Evolutionary conservation across 2,113 vertebrate species (phyloP).

Genomic region (Podiceps cristatus): DNA sequence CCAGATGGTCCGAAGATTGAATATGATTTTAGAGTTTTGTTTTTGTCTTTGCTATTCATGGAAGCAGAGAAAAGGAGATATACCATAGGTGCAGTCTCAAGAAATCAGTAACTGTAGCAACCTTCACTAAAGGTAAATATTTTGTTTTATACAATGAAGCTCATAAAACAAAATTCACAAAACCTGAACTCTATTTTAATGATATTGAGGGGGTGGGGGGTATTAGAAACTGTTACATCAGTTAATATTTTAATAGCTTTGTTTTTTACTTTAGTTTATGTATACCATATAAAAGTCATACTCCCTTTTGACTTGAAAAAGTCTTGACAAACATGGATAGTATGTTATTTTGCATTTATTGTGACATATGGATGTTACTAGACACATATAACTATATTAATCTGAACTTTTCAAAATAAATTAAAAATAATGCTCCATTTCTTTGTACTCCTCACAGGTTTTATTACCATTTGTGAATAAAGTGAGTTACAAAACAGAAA

Average conservation of each 20-base stretch:
- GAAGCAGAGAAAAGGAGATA: not conserved
- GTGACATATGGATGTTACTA: not conserved
- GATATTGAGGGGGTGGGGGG: rapidly evolving
- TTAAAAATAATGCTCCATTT: not conserved
- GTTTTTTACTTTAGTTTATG: not conserved
- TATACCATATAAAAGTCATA: not conserved
- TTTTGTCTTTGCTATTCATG: not conserved
- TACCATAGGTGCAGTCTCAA: not conserved
- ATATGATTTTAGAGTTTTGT: not conserved
- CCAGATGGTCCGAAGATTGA: not conserved
- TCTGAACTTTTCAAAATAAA: not conserved
- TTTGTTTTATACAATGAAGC: rapidly evolving
- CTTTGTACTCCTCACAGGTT: not conserved
- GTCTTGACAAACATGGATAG: not conserved
- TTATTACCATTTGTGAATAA: not conserved
- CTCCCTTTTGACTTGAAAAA: not conserved
- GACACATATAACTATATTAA: not conserved
- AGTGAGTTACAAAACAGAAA: not conserved
- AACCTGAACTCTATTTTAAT: not conserved
- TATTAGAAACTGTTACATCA: not conserved
- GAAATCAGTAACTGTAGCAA: not conserved
- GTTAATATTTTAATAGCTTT: not conserved
- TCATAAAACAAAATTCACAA: not conserved
- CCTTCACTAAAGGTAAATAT: not conserved
- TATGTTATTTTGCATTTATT: not conserved